A percentile compares a stretch with the other conserved stretches of the same genome.
Conservation (phyloP, 2,797 vertebrate genomes). For the Pitangus sulphuratus region DNA sequence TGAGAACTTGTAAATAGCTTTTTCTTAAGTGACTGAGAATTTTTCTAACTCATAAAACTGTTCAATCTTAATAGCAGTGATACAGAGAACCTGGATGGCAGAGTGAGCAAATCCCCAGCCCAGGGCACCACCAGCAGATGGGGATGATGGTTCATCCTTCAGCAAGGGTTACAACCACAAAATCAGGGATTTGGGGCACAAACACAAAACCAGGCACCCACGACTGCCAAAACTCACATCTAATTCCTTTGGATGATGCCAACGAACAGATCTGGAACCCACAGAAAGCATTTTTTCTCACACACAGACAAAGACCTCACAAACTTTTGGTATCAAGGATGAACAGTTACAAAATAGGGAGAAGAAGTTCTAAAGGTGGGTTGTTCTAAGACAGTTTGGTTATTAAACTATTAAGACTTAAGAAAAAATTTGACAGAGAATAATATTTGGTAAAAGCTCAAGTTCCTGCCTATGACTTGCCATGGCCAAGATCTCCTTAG, state of each 20-base stretch:
- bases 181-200: accelerated
- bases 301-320: neutral
- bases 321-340: neutral
- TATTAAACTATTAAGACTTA: neutral
- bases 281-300: neutral
- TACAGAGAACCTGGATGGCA: neutral
- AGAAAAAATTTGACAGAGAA: neutral
- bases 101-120: neutral
- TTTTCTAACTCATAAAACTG: neutral
- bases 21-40: neutral
- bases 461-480: neutral
- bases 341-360: neutral
- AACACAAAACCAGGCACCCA: neutral
- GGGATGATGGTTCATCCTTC: neutral
- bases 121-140: neutral
- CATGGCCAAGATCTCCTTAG: neutral
- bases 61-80: neutral
- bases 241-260: neutral
- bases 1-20: neutral
- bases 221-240: accelerated
- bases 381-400: neutral
- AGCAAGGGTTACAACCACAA: too few species aligned
- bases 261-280: neutral
- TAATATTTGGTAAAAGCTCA: neutral
- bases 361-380: accelerated